Percentiles rank a stretch among this genome's conserved stretches.
These are phyloP conservation scores for Paraplagusia blochii DNA, from an alignment of 2,113 vertebrate species.

Conservation along the genomic window DNA sequence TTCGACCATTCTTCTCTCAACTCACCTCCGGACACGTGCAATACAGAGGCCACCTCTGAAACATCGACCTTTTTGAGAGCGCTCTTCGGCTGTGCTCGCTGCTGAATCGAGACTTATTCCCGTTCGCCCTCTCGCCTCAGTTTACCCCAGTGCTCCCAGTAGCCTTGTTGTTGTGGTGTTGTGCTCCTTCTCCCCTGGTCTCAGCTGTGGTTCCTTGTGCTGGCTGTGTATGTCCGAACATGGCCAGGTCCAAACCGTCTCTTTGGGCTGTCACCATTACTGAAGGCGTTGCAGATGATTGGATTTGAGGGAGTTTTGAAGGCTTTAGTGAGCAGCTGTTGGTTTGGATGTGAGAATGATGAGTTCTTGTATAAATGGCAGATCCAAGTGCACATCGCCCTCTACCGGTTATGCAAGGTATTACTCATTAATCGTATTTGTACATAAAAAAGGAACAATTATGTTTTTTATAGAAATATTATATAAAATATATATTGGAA, in stretches of 20 bases:
- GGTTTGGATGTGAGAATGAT: constrained; percentile 54
- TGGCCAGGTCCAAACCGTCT: constrained; percentile 50
- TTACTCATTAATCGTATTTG: constrained; percentile 75
- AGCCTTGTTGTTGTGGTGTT: constrained; percentile 77
- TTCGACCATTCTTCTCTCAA: constrained; percentile 60
- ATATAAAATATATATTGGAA: constrained; percentile 76
- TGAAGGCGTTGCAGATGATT: not conserved
- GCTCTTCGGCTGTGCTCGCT: constrained; percentile 62
- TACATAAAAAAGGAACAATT: constrained; percentile 80
- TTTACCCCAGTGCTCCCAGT: constrained; percentile 74
- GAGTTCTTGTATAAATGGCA: constrained; percentile 74
- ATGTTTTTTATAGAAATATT: constrained; percentile 79
- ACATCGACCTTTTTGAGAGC: constrained; percentile 65
- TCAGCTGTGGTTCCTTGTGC: constrained; percentile 75
- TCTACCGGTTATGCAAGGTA: constrained; percentile 82
- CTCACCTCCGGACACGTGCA: constrained; percentile 72
- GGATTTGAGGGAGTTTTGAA: not conserved
- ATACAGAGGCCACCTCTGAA: constrained; percentile 70
- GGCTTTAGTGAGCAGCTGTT: constrained; percentile 24
- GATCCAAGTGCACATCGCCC: constrained; percentile 68
- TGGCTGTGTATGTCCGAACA: constrained; percentile 53
- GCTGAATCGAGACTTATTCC: constrained; percentile 69
- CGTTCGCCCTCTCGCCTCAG: constrained; percentile 61
- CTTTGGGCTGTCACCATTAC: constrained; percentile 19
- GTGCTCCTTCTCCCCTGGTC: constrained; percentile 69